Evolutionary conservation across 35 echinoderm and acorn worm genomes (phyloP).

Genomic region (Ptychodera flava): DNA sequence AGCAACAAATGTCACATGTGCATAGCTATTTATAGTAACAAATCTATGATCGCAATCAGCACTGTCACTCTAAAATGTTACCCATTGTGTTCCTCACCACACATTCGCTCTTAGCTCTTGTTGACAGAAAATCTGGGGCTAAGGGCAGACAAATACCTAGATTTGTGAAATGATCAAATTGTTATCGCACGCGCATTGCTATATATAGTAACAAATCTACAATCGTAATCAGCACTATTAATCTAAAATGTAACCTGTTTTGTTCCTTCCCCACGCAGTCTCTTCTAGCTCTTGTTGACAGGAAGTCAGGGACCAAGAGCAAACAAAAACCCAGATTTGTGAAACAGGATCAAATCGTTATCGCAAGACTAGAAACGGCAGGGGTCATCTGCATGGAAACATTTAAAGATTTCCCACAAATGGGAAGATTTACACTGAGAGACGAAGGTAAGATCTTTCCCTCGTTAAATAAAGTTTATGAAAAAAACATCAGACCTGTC

Average conservation of each 20-base stretch:
- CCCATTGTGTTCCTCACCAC: not conserved
- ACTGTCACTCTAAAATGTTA: too few species aligned
- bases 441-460: conserved; percentile 68
- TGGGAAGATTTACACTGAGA: conserved; percentile 95
- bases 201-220: too few species aligned
- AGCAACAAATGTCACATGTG: too few species aligned
- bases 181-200: too few species aligned
- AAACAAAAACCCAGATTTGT: conserved; percentile 81
- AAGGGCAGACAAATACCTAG: conserved; percentile 59
- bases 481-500: not conserved
- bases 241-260: not conserved
- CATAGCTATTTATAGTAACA: too few species aligned
- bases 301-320: conserved; percentile 69
- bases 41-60: too few species aligned
- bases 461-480: not conserved
- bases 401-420: conserved; percentile 95
- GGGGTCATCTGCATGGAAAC: conserved; percentile 88
- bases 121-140: conserved; percentile 86
- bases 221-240: too few species aligned
- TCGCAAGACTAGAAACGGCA: conserved; percentile 61
- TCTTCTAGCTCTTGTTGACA: conserved; percentile 79
- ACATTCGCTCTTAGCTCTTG: conserved; percentile 66
- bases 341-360: conserved; percentile 93
- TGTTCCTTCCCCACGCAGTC: conserved; percentile 32
- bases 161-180: conserved; percentile 93